Evolutionary conservation across 2,113 vertebrate species (phyloP).

Genomic region (Cettia cetti): DNA sequence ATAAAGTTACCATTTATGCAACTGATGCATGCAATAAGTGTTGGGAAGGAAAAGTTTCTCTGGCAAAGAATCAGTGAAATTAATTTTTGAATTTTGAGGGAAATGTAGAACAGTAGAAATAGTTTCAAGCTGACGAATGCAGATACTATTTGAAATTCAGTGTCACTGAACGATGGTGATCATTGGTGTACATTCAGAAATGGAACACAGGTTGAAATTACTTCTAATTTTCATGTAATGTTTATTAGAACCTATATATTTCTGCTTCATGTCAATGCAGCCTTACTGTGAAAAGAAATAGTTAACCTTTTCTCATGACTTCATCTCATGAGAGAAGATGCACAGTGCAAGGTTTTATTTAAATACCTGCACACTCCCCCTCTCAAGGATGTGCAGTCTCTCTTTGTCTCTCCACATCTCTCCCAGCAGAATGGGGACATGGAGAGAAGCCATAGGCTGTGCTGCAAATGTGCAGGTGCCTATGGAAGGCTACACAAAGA

Average conservation of each 20-base stretch:
- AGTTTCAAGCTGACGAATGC: constrained; percentile 31
- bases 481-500: neutral
- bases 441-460: neutral
- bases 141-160: neutral
- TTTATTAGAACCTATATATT: neutral
- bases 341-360: neutral
- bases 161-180: constrained; percentile 19
- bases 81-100: constrained; percentile 38
- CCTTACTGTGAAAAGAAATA: neutral
- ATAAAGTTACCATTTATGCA: constrained; percentile 57
- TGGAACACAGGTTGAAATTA: neutral
- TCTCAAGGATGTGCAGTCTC: fast-evolving
- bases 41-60: constrained; percentile 21
- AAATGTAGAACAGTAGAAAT: constrained; percentile 54
- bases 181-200: neutral
- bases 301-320: neutral
- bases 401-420: neutral
- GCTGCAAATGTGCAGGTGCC: neutral
- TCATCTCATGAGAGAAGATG: neutral
- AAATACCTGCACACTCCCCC: neutral
- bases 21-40: constrained; percentile 27
- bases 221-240: neutral
- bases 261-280: neutral
- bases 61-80: constrained; percentile 56
- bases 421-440: neutral